phyloP scores from a whole-genome alignment of 2,888 invertebrate genomes.

The Macrosoma leucophasiata region DNA sequence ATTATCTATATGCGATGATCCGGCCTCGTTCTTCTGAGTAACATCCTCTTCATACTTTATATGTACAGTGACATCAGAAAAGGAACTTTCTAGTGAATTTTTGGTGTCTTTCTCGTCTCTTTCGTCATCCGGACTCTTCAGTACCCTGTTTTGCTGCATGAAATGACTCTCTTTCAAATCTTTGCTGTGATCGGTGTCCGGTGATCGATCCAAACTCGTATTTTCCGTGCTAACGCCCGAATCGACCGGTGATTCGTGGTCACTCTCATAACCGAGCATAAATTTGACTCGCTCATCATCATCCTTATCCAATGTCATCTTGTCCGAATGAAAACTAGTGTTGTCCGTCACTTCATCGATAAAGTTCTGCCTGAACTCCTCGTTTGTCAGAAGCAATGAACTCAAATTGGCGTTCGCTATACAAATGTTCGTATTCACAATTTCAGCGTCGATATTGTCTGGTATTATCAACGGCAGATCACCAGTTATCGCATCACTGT shows the following conservation, averaged over 20 bases:
- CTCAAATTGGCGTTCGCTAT: slow-evolving; percentile 79
- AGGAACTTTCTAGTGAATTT: slow-evolving; percentile 51
- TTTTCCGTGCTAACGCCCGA: slow-evolving; percentile 85
- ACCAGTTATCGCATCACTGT: slow-evolving; percentile 36
- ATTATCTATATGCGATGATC: slow-evolving; percentile 38
- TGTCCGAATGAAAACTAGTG: slow-evolving; percentile 54
- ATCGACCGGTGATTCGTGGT: slow-evolving; percentile 70
- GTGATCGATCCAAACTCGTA: slow-evolving; percentile 80
- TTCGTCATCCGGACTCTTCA: slow-evolving; percentile 45
- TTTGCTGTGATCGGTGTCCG: slow-evolving; percentile 71
- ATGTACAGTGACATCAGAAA: slow-evolving; percentile 51
- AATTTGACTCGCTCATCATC: slow-evolving; percentile 59
- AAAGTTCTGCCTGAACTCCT: slow-evolving; percentile 56
- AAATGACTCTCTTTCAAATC: slow-evolving; percentile 49
- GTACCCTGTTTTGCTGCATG: slow-evolving; percentile 64
- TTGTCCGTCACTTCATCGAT: slow-evolving; percentile 45
- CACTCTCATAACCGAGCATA: slow-evolving; percentile 67
- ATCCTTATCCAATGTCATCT: slow-evolving; percentile 44
- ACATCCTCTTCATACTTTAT: slow-evolving; percentile 55
- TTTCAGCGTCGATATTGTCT: slow-evolving; percentile 57
- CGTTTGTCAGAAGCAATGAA: slow-evolving; percentile 72
- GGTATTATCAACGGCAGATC: slow-evolving; percentile 59
- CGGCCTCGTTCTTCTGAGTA: slow-evolving; percentile 56
- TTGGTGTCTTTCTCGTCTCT: slow-evolving; percentile 33
- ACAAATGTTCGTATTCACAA: slow-evolving; percentile 72